These are phyloP conservation scores for Odontomachus brunneus DNA, from an alignment of 1,140 invertebrate genomes.

Conservation along the genomic window DNA sequence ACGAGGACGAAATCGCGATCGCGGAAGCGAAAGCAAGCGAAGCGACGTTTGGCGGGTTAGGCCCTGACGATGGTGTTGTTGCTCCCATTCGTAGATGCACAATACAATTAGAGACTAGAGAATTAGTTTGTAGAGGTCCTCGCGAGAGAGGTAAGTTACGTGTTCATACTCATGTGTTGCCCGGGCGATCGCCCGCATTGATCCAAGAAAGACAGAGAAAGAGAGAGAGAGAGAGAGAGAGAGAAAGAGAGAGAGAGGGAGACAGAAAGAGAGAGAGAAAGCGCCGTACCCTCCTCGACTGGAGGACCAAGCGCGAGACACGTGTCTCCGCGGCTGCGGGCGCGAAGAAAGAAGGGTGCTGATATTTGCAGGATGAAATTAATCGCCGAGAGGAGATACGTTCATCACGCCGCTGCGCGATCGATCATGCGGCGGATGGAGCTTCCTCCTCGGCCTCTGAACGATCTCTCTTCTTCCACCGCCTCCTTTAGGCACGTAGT, in stretches of 20 bases:
- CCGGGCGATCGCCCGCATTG: slow-evolving; percentile 39
- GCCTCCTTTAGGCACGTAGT: too few species aligned
- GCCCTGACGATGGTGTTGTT: slow-evolving; percentile 80
- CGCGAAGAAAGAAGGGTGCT: background rate
- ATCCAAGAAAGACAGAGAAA: too few species aligned
- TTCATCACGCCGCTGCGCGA: too few species aligned
- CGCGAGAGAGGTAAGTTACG: slow-evolving; percentile 78
- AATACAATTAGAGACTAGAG: slow-evolving; percentile 80
- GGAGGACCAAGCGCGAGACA: background rate
- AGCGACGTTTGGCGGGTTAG: slow-evolving; percentile 13
- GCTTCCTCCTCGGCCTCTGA: too few species aligned
- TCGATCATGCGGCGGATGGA: too few species aligned
- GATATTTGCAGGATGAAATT: background rate
- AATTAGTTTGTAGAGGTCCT: slow-evolving; percentile 79
- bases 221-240: too few species aligned
- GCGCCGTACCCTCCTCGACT: too few species aligned
- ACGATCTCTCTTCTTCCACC: too few species aligned
- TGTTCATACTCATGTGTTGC: slow-evolving; percentile 36
- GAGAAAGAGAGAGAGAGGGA: too few species aligned
- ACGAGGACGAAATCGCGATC: too few species aligned
- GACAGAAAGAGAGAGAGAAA: too few species aligned
- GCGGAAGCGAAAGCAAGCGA: slow-evolving; percentile 5
- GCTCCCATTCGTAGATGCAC: slow-evolving; percentile 84
- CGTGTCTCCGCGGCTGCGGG: background rate
- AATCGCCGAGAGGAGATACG: too few species aligned